Percentiles rank a stretch among this genome's conserved stretches.
phyloP scores from a whole-genome alignment of 2,888 invertebrate genomes.

The Oscheius sp. region DNA sequence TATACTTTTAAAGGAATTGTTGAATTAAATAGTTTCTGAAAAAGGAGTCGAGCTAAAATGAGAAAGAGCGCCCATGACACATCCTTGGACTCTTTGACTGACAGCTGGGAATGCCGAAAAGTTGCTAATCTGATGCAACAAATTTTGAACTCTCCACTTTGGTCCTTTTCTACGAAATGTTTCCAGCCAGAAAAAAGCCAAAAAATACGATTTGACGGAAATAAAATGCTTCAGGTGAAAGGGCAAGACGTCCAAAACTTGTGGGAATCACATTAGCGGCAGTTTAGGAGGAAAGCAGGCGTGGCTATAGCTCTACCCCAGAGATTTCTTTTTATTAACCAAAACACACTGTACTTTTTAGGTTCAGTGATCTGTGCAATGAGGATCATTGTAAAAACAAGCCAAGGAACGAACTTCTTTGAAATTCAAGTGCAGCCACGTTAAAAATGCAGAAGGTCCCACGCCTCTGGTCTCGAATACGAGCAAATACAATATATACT shows the following conservation, averaged over 20 bases:
- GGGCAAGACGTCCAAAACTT: conserved; percentile 6
- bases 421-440: conserved; percentile 26
- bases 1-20: too few relatives aligned
- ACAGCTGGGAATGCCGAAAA: conserved; percentile 2
- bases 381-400: neutral
- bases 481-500: conserved; percentile 14
- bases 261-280: conserved; percentile 37
- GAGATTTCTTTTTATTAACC: neutral
- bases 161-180: neutral
- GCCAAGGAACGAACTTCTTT: conserved; percentile 20
- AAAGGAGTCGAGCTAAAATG: conserved; percentile 1
- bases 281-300: conserved; percentile 33
- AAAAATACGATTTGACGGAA: neutral
- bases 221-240: conserved; percentile 21
- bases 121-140: conserved; percentile 16
- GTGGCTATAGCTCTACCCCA: conserved; percentile 15
- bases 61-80: conserved; percentile 6
- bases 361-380: neutral
- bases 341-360: neutral
- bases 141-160: neutral
- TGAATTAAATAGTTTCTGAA: neutral
- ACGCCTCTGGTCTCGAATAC: conserved; percentile 14
- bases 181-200: neutral
- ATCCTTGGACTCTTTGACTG: conserved; percentile 1
- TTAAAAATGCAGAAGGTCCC: conserved; percentile 30